Base-by-base conservation (phyloP, 2,113 vertebrate genomes). In the Rissa tridactyla region DNA sequence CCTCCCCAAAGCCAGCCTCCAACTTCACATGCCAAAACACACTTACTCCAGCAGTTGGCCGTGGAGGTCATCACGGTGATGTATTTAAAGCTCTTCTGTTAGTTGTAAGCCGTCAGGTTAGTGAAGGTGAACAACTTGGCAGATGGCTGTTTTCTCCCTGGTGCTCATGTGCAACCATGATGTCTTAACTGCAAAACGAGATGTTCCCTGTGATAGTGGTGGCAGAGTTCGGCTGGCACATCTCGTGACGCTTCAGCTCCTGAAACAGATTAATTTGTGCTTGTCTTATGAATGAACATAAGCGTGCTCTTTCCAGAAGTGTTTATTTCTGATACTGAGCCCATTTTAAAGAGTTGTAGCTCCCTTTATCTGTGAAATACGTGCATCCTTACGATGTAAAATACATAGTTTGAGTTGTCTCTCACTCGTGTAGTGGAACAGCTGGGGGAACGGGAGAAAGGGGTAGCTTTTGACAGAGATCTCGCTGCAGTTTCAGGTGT, bases 151-250 rank as follows among this genome's bases (percentile, higher is more conserved):
- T 40, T 34, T 25, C 58, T 82, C 66, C 58, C 70, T 3, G 11
- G 9, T 44, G 54, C 70, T 79, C 36, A 0, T 36, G 64, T 52
- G 73, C 84, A 21, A 3, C 60, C 80, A 1, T 6, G 40, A 6
- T 54, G 89, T 60, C 73, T 92, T 3, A 2, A 10, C 60, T 65
- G 87, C 92, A 69, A 71, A 77, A 70, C 7, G 71, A 86, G 85
- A 71, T 86, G 94, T 93, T 82, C 92, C 83, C 88, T 22, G 71
- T 2, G 82, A 68, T 90, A 54, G 81, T 6, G 82, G 69, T 46
- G 88, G 71, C 85, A 38, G 81, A 34, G 87, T 15, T 49, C 0
- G 57, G 85, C 94, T 90, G 92, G 82, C 71, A 5, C 92, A 14
- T 9, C 94, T 16, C 27, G 38, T 91, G 83, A 64, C 3, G 5